These are phyloP conservation scores for Tauraco hartlaubi DNA, from an alignment of 2,797 vertebrate species.

Conservation along the genomic window DNA sequence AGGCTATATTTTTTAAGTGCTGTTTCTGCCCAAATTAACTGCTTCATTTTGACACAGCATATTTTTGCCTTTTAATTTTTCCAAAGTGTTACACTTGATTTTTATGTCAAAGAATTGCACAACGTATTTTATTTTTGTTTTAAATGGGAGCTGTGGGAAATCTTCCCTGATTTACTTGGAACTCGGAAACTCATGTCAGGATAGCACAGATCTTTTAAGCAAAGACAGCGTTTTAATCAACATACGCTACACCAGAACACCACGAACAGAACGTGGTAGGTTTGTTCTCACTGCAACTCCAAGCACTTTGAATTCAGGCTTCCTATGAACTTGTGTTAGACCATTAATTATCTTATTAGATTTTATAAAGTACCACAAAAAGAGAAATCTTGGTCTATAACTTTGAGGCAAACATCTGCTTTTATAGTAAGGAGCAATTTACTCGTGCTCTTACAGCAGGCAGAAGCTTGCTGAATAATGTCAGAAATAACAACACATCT, in stretches of 20 bases:
- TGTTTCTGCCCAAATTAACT: slow-evolving; percentile 40
- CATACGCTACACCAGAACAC: rapidly evolving
- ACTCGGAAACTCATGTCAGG: not conserved
- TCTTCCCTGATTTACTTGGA: not conserved
- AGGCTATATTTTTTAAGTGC: slow-evolving; percentile 18
- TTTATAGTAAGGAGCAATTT: not conserved
- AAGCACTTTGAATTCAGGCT: not conserved
- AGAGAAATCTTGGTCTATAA: not conserved
- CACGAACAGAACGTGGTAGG: not conserved
- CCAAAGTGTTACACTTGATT: not conserved
- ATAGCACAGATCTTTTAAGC: not conserved
- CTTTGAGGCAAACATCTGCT: not conserved
- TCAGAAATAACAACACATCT: not conserved
- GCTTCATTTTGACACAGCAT: slow-evolving; percentile 8
- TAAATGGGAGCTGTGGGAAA: not conserved
- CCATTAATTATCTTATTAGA: not conserved
- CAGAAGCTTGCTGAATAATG: not conserved
- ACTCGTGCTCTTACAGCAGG: not conserved
- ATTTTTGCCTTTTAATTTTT: not conserved
- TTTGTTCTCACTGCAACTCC: not conserved
- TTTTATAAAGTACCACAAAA: not conserved
- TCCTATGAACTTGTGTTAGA: not conserved
- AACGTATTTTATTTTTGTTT: slow-evolving; percentile 23
- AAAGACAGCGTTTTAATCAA: not conserved
- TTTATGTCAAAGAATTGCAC: slow-evolving; percentile 12